Evolutionary conservation across 2,113 vertebrate species (phyloP).

Genomic region (Eptatretus burgeri): DNA sequence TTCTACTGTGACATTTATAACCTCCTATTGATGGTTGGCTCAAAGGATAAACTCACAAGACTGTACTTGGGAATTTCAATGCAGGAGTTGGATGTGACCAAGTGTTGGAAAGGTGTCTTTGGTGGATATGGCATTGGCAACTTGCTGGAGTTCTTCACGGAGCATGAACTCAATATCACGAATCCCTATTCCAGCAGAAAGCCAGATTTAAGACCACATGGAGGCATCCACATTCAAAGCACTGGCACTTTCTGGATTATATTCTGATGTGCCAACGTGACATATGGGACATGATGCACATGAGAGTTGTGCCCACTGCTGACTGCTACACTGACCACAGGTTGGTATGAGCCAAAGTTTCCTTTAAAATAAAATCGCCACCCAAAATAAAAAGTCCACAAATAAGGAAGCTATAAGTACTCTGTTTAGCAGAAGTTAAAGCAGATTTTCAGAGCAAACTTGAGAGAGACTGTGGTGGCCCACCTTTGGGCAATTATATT

Average conservation of each 20-base stretch:
- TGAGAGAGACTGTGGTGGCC: background rate
- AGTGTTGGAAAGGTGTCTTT: background rate
- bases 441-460: background rate
- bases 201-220: background rate
- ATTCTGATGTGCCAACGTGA: background rate
- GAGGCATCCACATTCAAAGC: background rate
- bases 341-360: background rate
- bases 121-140: background rate
- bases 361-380: background rate
- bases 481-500: background rate
- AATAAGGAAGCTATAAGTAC: background rate
- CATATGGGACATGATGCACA: background rate
- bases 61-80: background rate
- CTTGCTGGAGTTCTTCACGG: background rate
- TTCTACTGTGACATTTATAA: background rate
- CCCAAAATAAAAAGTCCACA: background rate
- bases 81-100: background rate
- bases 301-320: background rate
- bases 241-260: background rate
- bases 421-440: background rate
- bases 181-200: slow-evolving; percentile 1
- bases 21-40: background rate
- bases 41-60: background rate
- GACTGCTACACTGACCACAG: background rate
- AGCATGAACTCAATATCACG: background rate